Percentiles rank a stretch among this genome's conserved stretches.
phyloP scores from a whole-genome alignment of 2,113 vertebrate species.

The Atlantisia rogersi region DNA sequence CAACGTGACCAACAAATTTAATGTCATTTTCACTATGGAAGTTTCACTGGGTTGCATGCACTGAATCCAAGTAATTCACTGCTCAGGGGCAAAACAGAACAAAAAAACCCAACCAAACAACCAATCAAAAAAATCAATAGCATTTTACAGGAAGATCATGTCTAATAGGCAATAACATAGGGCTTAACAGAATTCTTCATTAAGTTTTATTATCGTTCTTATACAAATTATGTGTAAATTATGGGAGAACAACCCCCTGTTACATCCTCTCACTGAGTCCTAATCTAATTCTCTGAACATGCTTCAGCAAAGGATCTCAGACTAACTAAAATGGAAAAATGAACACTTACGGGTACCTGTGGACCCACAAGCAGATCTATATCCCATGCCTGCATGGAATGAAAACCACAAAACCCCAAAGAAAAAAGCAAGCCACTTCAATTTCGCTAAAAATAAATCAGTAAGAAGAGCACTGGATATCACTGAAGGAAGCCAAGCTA shows the following conservation, averaged over 20 bases:
- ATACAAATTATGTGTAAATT: not conserved
- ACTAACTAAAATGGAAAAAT: too few relatives aligned
- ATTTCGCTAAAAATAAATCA: not conserved
- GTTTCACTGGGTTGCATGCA: not conserved
- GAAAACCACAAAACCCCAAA: not conserved
- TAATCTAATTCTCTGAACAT: not conserved
- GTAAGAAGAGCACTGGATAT: not conserved
- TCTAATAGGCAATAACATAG: not conserved
- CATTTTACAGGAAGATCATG: not conserved
- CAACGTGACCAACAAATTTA: not conserved
- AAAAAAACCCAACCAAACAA: not conserved
- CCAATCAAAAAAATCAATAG: not conserved
- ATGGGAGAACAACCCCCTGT: not conserved
- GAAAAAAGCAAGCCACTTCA: not conserved
- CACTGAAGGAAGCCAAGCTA: not conserved
- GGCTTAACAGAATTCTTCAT: not conserved
- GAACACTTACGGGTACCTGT: not conserved
- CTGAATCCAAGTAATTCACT: not conserved
- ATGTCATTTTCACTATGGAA: not conserved
- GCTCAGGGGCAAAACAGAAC: not conserved
- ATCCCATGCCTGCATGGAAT: not conserved
- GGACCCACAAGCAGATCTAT: not conserved
- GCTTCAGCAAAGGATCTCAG: not conserved
- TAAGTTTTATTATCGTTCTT: not conserved
- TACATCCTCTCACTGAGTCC: not conserved